These are phyloP conservation scores for Otocyon megalotis DNA, from an alignment of 2,113 vertebrate species.

Conservation along the genomic window DNA sequence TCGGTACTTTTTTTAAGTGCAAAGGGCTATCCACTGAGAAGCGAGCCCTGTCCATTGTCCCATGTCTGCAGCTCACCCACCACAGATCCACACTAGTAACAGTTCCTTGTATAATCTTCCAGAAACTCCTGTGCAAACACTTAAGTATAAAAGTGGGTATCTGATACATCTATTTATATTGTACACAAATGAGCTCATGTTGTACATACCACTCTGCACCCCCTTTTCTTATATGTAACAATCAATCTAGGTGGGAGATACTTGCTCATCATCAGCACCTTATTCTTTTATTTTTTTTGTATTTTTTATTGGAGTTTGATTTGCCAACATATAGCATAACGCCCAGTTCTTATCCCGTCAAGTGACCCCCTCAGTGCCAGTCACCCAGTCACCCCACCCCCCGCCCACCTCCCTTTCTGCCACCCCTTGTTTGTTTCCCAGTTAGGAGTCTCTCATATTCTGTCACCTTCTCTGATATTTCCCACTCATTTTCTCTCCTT, in stretches of 20 bases:
- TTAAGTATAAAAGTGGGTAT: background rate
- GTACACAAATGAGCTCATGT: background rate
- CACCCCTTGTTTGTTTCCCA: no score
- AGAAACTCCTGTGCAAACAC: background rate
- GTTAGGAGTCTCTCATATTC: no score
- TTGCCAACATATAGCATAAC: no score
- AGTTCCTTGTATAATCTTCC: background rate
- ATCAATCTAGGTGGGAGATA: background rate
- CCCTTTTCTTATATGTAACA: background rate
- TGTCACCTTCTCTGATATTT: no score
- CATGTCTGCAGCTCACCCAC: background rate
- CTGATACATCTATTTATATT: background rate
- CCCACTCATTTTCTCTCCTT: no score
- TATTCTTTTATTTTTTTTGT: background rate
- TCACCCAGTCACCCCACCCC: no score
- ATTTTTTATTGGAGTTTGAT: no score
- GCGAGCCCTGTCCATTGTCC: background rate
- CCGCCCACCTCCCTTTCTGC: no score
- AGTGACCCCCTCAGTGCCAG: no score
- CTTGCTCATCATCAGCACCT: background rate
- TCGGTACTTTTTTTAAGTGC: background rate
- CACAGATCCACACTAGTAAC: background rate
- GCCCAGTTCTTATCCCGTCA: no score
- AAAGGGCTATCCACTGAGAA: background rate
- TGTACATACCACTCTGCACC: background rate